These are phyloP conservation scores for Coregonus sp. DNA, from an alignment of 2,797 vertebrate genomes.

Conservation along the genomic window DNA sequence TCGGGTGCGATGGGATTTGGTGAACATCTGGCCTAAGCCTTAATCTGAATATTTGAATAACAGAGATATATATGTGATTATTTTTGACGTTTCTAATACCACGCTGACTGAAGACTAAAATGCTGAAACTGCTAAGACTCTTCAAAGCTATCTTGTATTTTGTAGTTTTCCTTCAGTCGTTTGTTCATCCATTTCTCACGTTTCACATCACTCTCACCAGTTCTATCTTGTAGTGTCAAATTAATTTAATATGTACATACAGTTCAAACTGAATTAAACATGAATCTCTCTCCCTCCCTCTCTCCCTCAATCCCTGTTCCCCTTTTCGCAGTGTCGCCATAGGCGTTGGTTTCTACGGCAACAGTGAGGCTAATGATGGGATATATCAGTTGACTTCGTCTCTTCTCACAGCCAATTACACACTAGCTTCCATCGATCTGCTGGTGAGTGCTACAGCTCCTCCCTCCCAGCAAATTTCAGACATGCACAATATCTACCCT, in stretches of 20 bases:
- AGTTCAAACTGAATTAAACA: slow-evolving; percentile 70
- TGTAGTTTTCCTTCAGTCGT: slow-evolving; percentile 17
- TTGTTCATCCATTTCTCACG: slow-evolving; percentile 45
- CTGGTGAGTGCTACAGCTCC: slow-evolving; percentile 81
- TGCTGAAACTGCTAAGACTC: slow-evolving; percentile 25
- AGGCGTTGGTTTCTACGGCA: slow-evolving; percentile 96
- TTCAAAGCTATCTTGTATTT: slow-evolving; percentile 23
- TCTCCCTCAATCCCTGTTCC: not conserved
- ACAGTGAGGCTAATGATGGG: slow-evolving; percentile 94
- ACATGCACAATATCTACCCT: slow-evolving; percentile 44
- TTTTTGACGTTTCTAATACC: slow-evolving; percentile 55
- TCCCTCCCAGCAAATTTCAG: slow-evolving; percentile 51
- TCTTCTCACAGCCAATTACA: slow-evolving; percentile 91
- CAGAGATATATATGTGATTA: slow-evolving; percentile 31
- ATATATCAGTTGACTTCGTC: slow-evolving; percentile 94
- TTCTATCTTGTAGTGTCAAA: slow-evolving; percentile 59
- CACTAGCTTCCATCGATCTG: slow-evolving; percentile 86
- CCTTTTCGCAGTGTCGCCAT: slow-evolving; percentile 82
- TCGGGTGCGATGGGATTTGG: slow-evolving; percentile 68
- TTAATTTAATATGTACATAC: slow-evolving; percentile 69
- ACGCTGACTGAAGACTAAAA: slow-evolving; percentile 36
- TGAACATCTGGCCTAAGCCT: slow-evolving; percentile 70
- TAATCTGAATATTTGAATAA: slow-evolving; percentile 78
- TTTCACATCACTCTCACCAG: slow-evolving; percentile 45
- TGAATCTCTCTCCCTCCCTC: slow-evolving; percentile 51